Evolutionary conservation across 53 echinoderm and acorn worm species (phyloP), one percentile per base, ranked within the genome.

Genomic region (Paelopatides confundens): DNA sequence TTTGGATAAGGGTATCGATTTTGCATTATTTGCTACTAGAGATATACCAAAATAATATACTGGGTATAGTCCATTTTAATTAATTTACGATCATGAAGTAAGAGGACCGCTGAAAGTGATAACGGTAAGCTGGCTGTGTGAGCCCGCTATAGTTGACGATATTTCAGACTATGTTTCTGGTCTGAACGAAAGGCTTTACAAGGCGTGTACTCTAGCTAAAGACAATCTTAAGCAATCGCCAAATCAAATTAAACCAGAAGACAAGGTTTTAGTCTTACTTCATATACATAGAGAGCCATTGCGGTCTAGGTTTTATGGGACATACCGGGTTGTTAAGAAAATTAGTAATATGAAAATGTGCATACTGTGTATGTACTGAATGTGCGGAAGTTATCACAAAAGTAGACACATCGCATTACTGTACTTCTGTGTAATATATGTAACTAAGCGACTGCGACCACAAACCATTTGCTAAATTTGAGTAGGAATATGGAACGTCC

Each of bases 1-100:
- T 65, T 88, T 63, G 88, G 88, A 88, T 39, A 88, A 81, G 39
- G 88, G 49, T 0, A 48, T 88, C 1, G 52, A 78, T 17, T 88
- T 87, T 48, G 0, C 81, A 6, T 30, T 79, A 3, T 81, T 88
- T 79, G 88, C 79, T 35, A 79, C 88, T n/a, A 62, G 88, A 35
- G 87, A 87, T 21, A 65, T 67, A 6, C 85, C 85, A 2, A 85
- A 85, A 26, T 66, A 85, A 12, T 63, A 32, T 1, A 63, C 85
- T 35, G 85, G 65, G 2, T 85, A 67, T 4, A 83, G 62, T 40
- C 84, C 84, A 13, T 83, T 83, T 31, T 63, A 85, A 23, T 36
- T 66, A 0, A 62, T 67, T 13, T 86, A 68, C 21, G 52, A 46
- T 2, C 70, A 86, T 43, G 86, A 86, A 31, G 68, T 69, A 21